Conservation (phyloP, 2,113 vertebrate species). For the Menura novaehollandiae region DNA sequence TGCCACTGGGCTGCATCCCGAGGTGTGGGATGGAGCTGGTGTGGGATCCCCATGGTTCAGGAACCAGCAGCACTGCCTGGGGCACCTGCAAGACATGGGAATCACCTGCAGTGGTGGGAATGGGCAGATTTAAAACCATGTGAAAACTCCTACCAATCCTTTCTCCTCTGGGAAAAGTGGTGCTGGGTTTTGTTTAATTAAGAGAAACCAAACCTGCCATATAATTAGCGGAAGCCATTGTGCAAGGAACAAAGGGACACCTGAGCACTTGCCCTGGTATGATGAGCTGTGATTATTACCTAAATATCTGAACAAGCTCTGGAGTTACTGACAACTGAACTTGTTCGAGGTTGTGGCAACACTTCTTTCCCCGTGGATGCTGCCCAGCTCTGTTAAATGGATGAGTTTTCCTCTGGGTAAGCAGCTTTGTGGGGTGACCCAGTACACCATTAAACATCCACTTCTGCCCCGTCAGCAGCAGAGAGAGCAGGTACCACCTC, state of each 20-base stretch:
- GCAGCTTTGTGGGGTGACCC: neutral
- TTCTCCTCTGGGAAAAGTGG: neutral
- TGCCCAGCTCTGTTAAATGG: neutral
- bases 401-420: neutral
- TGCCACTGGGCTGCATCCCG: accelerated
- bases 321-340: neutral
- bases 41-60: accelerated
- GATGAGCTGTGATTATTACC: neutral
- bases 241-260: neutral
- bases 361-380: neutral
- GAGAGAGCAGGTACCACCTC: neutral
- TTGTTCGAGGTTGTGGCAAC: neutral
- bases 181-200: neutral
- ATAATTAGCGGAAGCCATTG: neutral
- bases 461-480: neutral
- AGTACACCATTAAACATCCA: accelerated
- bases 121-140: neutral
- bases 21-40: neutral
- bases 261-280: neutral
- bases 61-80: neutral
- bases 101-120: neutral
- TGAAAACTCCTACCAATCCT: neutral
- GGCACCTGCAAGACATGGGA: neutral
- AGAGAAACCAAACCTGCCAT: neutral
- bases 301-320: neutral